Base-by-base conservation (phyloP, 1,140 invertebrate genomes). In the Cydia splendana region DNA sequence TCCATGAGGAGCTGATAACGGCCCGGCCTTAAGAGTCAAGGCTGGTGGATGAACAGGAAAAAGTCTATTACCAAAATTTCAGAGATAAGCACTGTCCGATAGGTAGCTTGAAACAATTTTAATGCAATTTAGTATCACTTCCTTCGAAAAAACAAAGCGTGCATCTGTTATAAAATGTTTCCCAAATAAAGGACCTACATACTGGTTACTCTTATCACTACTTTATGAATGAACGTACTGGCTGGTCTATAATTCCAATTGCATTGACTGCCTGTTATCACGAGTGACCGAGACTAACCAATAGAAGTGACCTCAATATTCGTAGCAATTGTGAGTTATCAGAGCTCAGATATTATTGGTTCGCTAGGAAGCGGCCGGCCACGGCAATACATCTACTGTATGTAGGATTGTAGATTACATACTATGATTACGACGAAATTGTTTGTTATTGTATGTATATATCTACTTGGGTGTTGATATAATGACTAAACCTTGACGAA, bases 161-260 rank as follows among this genome's bases (percentile, higher is more conserved):
- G 9, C 20, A 24, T 10, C 20, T 62, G 20, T 62, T 62, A 18
- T 62, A 62, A 62, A 62, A 62, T 62, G 57, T 69, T 30, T 69
- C 65, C 30, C 28, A 69, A 69, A 69, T 34, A 34, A 34, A 53
- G 15, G 67, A 42, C 15, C 12, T 38, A 38, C n/a, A 45, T 71
- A 38, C 20, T 71, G 67, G 67, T 71, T 18, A 71, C 67, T 30
- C 67, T 71, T 38, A 24, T 38, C 34, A 71, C 67, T 71, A 71
- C 67, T 71, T 71, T 38, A 71, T 71, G 67, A 71, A n/a, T 71
- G 67, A 34, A 45, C 20, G 20, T 62, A 62, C 15, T 62, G n/a
- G 57, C n/a, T 53, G 51, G 51, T 53, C 6, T 12, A 20, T 62
- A 62, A 57, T 57, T 57, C 53, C 53, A 57, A n/a, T 57, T 57